Evolutionary conservation across 1,140 invertebrate species (phyloP).

Genomic region (Drosophila gunungcola): DNA sequence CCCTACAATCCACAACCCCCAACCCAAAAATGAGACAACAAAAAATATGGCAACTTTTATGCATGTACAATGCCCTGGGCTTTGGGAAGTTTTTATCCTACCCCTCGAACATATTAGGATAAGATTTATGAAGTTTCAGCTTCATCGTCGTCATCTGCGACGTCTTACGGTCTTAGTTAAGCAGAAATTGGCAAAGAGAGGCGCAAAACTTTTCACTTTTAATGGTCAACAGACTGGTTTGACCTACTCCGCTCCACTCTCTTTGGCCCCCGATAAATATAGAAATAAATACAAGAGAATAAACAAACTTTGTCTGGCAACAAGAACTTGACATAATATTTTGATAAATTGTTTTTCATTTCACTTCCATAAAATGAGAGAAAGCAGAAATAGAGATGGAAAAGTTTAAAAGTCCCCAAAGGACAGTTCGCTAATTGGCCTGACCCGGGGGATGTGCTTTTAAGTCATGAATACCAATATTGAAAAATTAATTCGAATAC

Average conservation of each 20-base stretch:
- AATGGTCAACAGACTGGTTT: constrained; percentile 70
- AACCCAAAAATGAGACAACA: constrained; percentile 1
- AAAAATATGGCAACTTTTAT: constrained; percentile 64
- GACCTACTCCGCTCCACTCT: constrained; percentile 42
- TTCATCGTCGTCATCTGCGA: constrained; percentile 38
- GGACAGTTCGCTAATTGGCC: constrained; percentile 49
- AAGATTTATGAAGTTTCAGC: constrained; percentile 80
- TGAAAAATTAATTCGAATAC: background rate
- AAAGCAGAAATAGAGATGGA: constrained; percentile 12
- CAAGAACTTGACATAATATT: constrained; percentile 73
- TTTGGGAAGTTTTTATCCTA: constrained; percentile 68
- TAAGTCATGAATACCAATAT: constrained; percentile 19
- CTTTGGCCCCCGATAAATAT: constrained; percentile 33
- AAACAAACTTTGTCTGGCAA: constrained; percentile 59
- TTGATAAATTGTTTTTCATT: constrained; percentile 75
- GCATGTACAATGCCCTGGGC: constrained; percentile 74
- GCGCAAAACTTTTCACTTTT: constrained; percentile 76
- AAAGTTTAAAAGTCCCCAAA: constrained; percentile 43
- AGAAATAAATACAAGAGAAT: constrained; percentile 50
- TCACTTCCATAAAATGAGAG: constrained; percentile 3
- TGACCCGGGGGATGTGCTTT: constrained; percentile 27
- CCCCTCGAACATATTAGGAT: constrained; percentile 54
- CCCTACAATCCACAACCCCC: background rate
- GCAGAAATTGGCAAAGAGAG: constrained; percentile 43
- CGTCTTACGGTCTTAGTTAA: constrained; percentile 49